Evolutionary conservation across 2,888 invertebrate genomes (phyloP).

Genomic region (Dermolepida albohirtum): DNA sequence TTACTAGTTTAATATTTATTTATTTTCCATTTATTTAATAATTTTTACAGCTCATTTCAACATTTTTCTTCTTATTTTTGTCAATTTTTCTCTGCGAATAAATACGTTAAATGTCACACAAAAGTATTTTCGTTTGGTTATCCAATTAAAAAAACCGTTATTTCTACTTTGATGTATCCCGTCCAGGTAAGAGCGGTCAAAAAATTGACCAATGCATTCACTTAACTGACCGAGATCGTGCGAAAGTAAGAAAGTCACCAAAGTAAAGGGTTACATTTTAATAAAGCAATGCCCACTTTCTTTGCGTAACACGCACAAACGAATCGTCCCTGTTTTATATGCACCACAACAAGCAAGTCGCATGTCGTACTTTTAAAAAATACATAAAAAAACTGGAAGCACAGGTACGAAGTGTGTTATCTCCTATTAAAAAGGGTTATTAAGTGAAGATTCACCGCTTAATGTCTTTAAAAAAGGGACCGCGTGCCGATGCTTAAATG

Average conservation of each 20-base stretch:
- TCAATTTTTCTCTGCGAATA: not conserved
- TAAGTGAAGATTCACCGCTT: slow-evolving; percentile 57
- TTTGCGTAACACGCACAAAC: no score
- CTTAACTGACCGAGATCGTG: not conserved
- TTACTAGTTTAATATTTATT: no score
- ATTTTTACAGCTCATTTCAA: no score
- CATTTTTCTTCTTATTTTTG: not conserved
- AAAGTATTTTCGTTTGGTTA: slow-evolving; percentile 40
- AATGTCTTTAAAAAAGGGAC: slow-evolving; percentile 47
- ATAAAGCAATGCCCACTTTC: no score
- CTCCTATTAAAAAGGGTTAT: slow-evolving; percentile 52
- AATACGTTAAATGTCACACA: not conserved
- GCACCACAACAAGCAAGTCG: slow-evolving; percentile 38
- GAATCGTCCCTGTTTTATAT: no score
- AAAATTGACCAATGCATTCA: slow-evolving; percentile 20
- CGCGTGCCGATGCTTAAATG: slow-evolving; percentile 49
- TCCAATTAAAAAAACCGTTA: slow-evolving; percentile 50
- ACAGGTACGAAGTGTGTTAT: slow-evolving; percentile 54
- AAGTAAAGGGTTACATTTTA: no score
- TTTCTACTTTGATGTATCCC: not conserved
- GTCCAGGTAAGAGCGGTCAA: slow-evolving; percentile 15
- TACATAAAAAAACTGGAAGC: slow-evolving; percentile 43
- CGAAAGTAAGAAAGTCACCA: slow-evolving; percentile 9
- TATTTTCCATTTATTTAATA: no score
- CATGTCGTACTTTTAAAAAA: slow-evolving; percentile 37